A percentile compares a stretch with the other conserved stretches of the same genome.
Conservation (phyloP, 92 coral and sea anemone species). For the Parazoanthus swiftii region DNA sequence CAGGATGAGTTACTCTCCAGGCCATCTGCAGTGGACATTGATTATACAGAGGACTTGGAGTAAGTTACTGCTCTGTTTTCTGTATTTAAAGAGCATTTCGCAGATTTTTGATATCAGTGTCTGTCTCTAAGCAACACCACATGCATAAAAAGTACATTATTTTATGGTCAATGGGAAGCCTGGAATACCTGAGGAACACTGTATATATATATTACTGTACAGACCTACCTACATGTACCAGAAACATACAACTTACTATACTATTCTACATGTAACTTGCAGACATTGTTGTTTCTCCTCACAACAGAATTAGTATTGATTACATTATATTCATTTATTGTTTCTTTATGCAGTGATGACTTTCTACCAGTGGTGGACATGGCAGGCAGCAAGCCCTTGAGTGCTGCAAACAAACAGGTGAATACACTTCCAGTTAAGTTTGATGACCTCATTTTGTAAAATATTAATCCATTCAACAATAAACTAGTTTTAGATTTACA, state of each 20-base stretch:
- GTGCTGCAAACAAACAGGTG: conserved; percentile 44
- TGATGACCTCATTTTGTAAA: too few relatives aligned
- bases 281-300: background rate
- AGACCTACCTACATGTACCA: too few relatives aligned
- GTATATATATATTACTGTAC: background rate
- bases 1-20: conserved; percentile 83
- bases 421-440: too few relatives aligned
- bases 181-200: background rate
- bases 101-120: too few relatives aligned
- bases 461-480: too few relatives aligned
- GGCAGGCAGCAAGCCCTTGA: conserved; percentile 29
- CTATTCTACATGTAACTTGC: too few relatives aligned
- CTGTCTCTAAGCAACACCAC: too few relatives aligned
- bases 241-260: too few relatives aligned
- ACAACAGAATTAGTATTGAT: background rate
- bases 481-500: too few relatives aligned
- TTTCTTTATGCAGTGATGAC: conserved; percentile 36
- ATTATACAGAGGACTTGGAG: conserved; percentile 69
- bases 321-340: background rate
- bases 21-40: conserved; percentile 68
- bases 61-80: conserved; percentile 28
- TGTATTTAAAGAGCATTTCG: background rate
- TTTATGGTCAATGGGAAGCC: too few relatives aligned
- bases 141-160: too few relatives aligned
- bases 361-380: conserved; percentile 41